Evolutionary conservation across 2,888 invertebrate species (phyloP).

Genomic region (Cerastis rubricosa): DNA sequence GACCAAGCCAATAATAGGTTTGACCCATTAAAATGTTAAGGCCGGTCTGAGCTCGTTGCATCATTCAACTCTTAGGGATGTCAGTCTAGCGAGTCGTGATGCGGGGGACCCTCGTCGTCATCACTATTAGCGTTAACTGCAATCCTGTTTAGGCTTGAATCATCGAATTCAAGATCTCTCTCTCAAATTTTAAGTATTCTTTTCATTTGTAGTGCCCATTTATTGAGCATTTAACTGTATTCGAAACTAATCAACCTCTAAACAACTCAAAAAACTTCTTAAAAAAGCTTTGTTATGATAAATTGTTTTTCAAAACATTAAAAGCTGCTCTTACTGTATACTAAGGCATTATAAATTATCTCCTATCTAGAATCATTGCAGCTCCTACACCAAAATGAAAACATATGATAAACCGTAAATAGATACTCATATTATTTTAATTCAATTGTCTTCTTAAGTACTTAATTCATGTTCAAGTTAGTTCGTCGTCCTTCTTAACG

Average conservation of each 20-base stretch:
- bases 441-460: neutral
- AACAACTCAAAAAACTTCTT: neutral
- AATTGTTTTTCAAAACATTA: neutral
- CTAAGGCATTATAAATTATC: neutral
- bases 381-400: neutral
- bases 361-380: neutral
- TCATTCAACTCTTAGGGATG: conserved; percentile 28
- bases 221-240: neutral
- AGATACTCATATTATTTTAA: neutral
- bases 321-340: neutral
- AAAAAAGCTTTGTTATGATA: neutral
- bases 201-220: neutral
- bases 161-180: neutral
- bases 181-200: neutral
- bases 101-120: conserved; percentile 43
- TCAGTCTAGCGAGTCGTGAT: conserved; percentile 60
- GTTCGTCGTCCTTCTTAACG: conserved; percentile 3
- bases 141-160: neutral
- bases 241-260: neutral
- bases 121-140: conserved; percentile 14
- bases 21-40: conserved; percentile 65
- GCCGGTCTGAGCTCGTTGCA: conserved; percentile 20
- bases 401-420: neutral
- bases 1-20: conserved; percentile 55
- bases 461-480: neutral